Evolutionary conservation across 2,888 invertebrate species (phyloP).

Genomic region (Calliphora vomitoria): DNA sequence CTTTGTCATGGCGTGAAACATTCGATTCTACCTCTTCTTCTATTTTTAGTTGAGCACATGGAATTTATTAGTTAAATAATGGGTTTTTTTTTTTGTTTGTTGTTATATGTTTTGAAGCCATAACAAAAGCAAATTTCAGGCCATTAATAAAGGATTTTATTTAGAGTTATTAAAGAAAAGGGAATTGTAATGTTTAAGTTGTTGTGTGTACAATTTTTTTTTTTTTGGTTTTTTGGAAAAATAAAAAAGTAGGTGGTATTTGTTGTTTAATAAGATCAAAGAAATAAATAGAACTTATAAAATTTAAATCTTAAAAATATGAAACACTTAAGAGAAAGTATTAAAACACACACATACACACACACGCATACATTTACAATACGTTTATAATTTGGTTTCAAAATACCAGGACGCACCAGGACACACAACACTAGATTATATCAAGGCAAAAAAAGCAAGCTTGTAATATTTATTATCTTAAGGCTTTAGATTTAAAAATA

Average conservation of each 20-base stretch:
- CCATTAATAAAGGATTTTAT: slow-evolving; percentile 15
- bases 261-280: slow-evolving; percentile 63
- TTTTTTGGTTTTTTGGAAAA: slow-evolving; percentile 48
- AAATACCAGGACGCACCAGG: neutral
- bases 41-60: neutral
- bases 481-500: neutral
- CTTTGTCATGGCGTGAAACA: slow-evolving; percentile 53
- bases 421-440: neutral
- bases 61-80: neutral
- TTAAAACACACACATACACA: slow-evolving; percentile 18
- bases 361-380: slow-evolving; percentile 22
- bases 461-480: slow-evolving; percentile 12
- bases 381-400: neutral
- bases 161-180: slow-evolving; percentile 35
- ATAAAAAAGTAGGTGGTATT: slow-evolving; percentile 60
- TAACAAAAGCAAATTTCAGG: slow-evolving; percentile 56
- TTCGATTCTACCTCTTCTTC: slow-evolving; percentile 16
- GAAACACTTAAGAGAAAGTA: slow-evolving; percentile 50
- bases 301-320: slow-evolving; percentile 49
- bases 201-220: slow-evolving; percentile 45
- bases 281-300: slow-evolving; percentile 54
- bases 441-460: slow-evolving; percentile 39
- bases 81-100: neutral
- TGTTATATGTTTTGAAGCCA: slow-evolving; percentile 49
- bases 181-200: slow-evolving; percentile 47